Conservation (phyloP, 2,113 vertebrate genomes). For the Stigmatopora nigra region DNA sequence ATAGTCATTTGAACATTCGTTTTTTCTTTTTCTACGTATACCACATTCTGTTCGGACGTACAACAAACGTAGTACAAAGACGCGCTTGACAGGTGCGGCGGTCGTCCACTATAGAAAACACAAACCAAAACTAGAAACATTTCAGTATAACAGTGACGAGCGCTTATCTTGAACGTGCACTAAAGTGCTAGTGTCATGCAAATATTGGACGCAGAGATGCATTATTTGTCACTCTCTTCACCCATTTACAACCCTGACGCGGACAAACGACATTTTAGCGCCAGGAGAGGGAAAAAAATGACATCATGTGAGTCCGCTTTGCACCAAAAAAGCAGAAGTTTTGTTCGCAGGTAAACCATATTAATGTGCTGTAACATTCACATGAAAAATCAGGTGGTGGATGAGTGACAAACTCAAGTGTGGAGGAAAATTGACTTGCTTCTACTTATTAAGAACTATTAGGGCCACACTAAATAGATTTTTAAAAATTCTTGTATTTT, state of each 20-base stretch:
- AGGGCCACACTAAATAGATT: not conserved
- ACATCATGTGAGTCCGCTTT: constrained; percentile 74
- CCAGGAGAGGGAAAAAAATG: constrained; percentile 47
- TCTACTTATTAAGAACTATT: not conserved
- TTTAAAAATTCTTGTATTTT: not conserved
- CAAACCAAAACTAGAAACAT: constrained; percentile 66
- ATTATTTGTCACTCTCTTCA: constrained; percentile 42
- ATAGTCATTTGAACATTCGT: constrained; percentile 69
- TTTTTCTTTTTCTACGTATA: constrained; percentile 50
- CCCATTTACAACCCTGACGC: constrained; percentile 29
- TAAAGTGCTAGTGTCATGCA: constrained; percentile 89
- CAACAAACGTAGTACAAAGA: constrained; percentile 77
- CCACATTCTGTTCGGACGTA: constrained; percentile 33
- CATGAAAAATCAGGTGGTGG: not conserved
- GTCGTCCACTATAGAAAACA: constrained; percentile 79
- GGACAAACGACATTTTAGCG: constrained; percentile 50
- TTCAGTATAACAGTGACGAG: constrained; percentile 62
- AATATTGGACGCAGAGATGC: constrained; percentile 69
- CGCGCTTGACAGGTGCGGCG: constrained; percentile 75
- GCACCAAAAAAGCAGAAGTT: constrained; percentile 67
- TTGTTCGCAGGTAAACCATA: not conserved
- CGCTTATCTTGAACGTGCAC: constrained; percentile 85
- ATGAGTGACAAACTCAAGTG: constrained; percentile 52
- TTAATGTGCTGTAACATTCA: constrained; percentile 38
- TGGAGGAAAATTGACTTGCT: constrained; percentile 7